A percentile compares a stretch with the other conserved stretches of the same genome.
Evolutionary conservation across 2,888 invertebrate species (phyloP).

Genomic region (Ormyrus nitidulus): DNA sequence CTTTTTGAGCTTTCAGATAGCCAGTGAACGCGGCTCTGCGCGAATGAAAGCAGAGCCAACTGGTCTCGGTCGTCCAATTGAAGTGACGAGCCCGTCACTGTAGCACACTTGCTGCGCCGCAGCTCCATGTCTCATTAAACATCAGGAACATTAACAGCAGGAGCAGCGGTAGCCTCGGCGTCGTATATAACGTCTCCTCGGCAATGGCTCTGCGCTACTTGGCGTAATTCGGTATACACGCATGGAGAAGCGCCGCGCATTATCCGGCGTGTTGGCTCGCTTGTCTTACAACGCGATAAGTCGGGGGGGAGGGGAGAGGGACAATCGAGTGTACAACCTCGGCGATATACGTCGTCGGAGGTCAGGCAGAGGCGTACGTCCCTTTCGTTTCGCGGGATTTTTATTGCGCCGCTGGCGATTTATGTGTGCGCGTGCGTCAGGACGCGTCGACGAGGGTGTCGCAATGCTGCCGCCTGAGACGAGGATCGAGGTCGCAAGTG

Average conservation of each 20-base stretch:
- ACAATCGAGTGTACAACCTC: conserved; percentile 56
- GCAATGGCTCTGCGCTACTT: conserved; percentile 7
- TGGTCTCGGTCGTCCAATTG: too few species aligned
- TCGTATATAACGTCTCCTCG: conserved; percentile 2
- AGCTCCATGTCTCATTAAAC: too few species aligned
- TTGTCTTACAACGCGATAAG: conserved; percentile 72
- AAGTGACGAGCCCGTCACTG: too few species aligned
- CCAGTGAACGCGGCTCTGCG: too few species aligned
- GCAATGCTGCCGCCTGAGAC: conserved; percentile 5
- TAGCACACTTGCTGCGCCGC: too few species aligned
- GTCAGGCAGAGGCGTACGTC: conserved; percentile 29
- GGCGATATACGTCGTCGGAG: conserved; percentile 25
- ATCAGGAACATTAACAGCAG: background rate
- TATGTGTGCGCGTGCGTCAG: background rate
- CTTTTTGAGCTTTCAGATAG: too few species aligned
- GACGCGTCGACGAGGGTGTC: background rate
- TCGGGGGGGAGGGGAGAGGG: conserved; percentile 52
- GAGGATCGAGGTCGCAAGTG: conserved; percentile 1
- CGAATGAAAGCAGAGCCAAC: background rate
- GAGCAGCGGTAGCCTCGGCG: background rate
- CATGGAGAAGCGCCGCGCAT: conserved; percentile 49
- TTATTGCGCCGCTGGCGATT: conserved; percentile 11
- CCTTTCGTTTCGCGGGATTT: conserved; percentile 48
- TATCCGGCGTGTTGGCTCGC: conserved; percentile 68
- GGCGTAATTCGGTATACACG: conserved; percentile 29